A percentile compares a stretch with the other conserved stretches of the same genome.
These are phyloP conservation scores for Oreonectes daqikongensis DNA, from an alignment of 2,797 vertebrate genomes.

Conservation along the genomic window DNA sequence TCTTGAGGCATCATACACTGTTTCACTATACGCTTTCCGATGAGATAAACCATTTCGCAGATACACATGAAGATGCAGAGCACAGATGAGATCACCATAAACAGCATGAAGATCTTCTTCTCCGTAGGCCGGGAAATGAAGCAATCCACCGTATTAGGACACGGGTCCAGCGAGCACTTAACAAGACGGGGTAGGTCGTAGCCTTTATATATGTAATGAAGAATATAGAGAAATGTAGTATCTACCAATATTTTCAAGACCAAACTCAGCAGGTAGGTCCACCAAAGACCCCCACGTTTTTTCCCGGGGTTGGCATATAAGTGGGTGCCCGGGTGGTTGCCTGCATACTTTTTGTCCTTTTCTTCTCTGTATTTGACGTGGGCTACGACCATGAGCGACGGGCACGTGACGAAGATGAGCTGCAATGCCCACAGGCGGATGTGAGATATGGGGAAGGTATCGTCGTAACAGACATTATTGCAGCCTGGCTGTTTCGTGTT, in stretches of 20 bases:
- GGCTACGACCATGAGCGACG: conserved; percentile 90
- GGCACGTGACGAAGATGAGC: conserved; percentile 94
- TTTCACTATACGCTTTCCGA: conserved; percentile 75
- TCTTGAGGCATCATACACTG: neutral
- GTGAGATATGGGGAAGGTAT: conserved; percentile 93
- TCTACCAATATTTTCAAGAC: conserved; percentile 85
- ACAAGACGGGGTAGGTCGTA: conserved; percentile 81
- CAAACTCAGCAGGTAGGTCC: conserved; percentile 90
- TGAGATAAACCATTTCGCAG: conserved; percentile 83
- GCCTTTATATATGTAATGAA: conserved; percentile 82
- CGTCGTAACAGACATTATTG: conserved; percentile 86
- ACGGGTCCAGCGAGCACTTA: conserved; percentile 82
- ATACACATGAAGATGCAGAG: conserved; percentile 87
- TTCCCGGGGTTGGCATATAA: conserved; percentile 83
- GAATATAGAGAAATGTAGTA: conserved; percentile 82
- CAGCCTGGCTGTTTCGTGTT: conserved; percentile 88
- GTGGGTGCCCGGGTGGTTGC: conserved; percentile 60
- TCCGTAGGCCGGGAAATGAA: conserved; percentile 90
- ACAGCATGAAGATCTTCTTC: conserved; percentile 90
- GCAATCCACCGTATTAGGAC: conserved; percentile 89
- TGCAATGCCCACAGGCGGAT: conserved; percentile 96
- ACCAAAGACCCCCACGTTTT: conserved; percentile 90
- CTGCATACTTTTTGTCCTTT: conserved; percentile 74
- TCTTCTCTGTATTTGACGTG: conserved; percentile 88
- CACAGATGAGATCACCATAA: conserved; percentile 85